Evolutionary conservation across 2,797 vertebrate genomes (phyloP), one percentile per base, ranked within the genome.

Genomic region (Amazonetta brasiliensis): DNA sequence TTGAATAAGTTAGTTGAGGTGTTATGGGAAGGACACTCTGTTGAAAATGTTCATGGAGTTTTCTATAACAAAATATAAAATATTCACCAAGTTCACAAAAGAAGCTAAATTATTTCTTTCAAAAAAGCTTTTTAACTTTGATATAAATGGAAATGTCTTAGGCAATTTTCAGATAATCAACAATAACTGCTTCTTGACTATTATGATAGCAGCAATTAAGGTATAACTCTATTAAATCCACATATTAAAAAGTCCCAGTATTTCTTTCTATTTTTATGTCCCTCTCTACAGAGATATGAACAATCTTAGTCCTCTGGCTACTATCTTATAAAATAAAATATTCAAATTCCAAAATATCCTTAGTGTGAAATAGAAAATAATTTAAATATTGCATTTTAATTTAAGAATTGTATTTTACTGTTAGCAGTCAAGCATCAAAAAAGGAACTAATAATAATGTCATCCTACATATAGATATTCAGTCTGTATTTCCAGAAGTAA

Each of bases 1-100:
- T 71, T 68, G 73, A 92, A 93, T 92, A 88, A 90, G 79, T 69
- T 94, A 94, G 92, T 96, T 95, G 84, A 94, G 50, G 41, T 96
- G 58, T 83, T 91, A 58, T 7, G 23, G 78, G 77, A 97, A 96
- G 89, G 90, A 92, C 56, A 67, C 35, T 90, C 19, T 69, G 44
- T 63, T 94, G 83, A 77, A 95, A 95, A 91, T 41, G 87, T 92
- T 23, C 58, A 30, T 67, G 46, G 68, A 77, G 33, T 79, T 96
- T 95, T 83, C 88, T 78, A 1, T 63, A 92, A 54, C 60, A 86
- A 87, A 91, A 90, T 73, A 89, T 68, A 71, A 94, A 95, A 95
- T 93, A 93, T 69, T 96, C 62, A 75, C 73, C 12, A 37, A 66
- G 16, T 41, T 83, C 64, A 63, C 54, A 93, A 56, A 91, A 74